Evolutionary conservation across 2,113 vertebrate genomes (phyloP).

Genomic region (Halichoerus grypus): DNA sequence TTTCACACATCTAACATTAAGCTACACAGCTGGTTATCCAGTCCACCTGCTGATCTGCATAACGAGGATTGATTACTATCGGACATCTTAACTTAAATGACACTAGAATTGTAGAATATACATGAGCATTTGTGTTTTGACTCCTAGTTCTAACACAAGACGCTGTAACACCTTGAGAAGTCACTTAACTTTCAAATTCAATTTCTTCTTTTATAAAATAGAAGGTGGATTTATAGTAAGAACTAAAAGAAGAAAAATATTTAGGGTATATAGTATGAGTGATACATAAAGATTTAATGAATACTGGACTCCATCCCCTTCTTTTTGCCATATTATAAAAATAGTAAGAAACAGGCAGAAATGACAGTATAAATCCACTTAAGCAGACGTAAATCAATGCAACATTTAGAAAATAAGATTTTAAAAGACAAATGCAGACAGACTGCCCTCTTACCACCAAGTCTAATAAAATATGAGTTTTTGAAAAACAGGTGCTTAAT

Average conservation of each 20-base stretch:
- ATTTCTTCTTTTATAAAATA: constrained; percentile 3
- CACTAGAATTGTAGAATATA: neutral
- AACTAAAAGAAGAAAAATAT: neutral
- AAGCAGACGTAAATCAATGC: neutral
- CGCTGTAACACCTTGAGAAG: neutral
- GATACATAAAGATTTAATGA: neutral
- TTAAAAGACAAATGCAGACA: neutral
- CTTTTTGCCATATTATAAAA: neutral
- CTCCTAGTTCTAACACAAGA: neutral
- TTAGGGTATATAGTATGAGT: neutral
- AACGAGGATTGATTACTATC: neutral
- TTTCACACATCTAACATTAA: neutral
- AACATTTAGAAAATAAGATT: neutral
- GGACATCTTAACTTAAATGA: neutral
- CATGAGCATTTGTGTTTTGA: neutral
- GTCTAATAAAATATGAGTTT: neutral
- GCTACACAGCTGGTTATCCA: neutral
- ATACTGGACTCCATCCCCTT: neutral
- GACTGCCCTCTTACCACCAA: neutral
- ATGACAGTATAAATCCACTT: neutral
- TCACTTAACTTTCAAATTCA: neutral
- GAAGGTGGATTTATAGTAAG: neutral
- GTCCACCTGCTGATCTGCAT: neutral
- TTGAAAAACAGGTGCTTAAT: neutral
- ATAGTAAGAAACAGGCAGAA: neutral